Percentiles rank a stretch among this genome's conserved stretches.
Evolutionary conservation across 2,113 vertebrate species (phyloP).

Genomic region (Parotia lawesii): DNA sequence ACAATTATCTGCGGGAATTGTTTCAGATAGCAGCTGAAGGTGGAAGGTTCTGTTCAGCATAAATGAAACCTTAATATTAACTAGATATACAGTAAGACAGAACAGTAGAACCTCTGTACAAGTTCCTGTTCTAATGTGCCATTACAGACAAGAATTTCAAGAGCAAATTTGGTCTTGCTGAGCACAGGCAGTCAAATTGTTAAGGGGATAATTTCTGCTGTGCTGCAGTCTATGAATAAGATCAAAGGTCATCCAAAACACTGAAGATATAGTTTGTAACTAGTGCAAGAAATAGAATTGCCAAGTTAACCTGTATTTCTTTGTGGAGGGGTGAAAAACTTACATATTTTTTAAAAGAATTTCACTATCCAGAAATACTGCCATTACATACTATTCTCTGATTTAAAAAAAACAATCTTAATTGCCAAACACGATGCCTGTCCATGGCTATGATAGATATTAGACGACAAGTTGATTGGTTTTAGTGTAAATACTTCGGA

Average conservation of each 20-base stretch:
- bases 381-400: neutral
- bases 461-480: neutral
- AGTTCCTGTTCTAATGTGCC: neutral
- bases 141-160: neutral
- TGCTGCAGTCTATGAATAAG: neutral
- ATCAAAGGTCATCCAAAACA: neutral
- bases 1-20: neutral
- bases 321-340: neutral
- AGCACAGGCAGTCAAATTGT: neutral
- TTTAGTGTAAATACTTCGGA: neutral
- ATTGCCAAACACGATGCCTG: neutral
- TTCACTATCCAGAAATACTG: neutral
- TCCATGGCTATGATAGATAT: neutral
- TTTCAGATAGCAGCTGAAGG: neutral
- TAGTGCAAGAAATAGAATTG: neutral
- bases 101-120: neutral
- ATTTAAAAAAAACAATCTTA: neutral
- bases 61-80: neutral
- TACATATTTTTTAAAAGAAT: neutral
- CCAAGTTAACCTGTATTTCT: neutral
- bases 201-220: neutral
- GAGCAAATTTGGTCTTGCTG: neutral
- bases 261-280: neutral
- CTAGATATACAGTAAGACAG: neutral
- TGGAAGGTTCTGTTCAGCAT: neutral